Conservation (phyloP, 2,797 vertebrate genomes). For the Petrocephalus sullivani region DNA sequence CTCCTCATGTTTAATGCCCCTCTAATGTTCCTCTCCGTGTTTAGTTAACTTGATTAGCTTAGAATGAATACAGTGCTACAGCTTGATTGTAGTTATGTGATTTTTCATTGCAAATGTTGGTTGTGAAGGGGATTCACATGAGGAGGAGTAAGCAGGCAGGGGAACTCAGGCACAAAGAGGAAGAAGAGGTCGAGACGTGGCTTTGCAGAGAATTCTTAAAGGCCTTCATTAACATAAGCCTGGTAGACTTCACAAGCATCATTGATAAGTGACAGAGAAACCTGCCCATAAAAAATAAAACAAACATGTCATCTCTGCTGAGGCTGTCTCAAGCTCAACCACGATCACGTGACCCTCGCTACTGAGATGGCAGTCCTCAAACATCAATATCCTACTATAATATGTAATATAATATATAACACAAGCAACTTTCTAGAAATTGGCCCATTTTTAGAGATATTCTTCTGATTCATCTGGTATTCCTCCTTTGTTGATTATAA, state of each 20-base stretch:
- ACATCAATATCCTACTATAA: slow-evolving; percentile 35
- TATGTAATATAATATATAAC: slow-evolving; percentile 45
- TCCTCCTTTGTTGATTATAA: background rate
- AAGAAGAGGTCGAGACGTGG: background rate
- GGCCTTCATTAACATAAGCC: background rate
- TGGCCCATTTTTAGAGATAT: slow-evolving; percentile 55
- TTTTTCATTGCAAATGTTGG: background rate
- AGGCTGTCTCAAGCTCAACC: background rate
- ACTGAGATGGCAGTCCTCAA: background rate
- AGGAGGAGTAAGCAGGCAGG: background rate
- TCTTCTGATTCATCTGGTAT: background rate
- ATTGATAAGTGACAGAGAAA: background rate
- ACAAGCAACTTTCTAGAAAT: slow-evolving; percentile 49
- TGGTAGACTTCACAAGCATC: background rate
- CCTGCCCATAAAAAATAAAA: background rate
- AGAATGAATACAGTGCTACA: slow-evolving; percentile 11
- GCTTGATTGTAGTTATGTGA: background rate
- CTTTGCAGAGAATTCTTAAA: background rate
- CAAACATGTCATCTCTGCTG: background rate
- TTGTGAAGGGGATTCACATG: background rate
- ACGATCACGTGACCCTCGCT: background rate
- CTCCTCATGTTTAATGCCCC: background rate
- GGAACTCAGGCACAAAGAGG: background rate
- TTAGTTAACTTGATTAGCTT: slow-evolving; percentile 12
- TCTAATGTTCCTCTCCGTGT: slow-evolving; percentile 3